phyloP scores from a whole-genome alignment of 2,888 invertebrate genomes.

The Venusia cambrica region DNA sequence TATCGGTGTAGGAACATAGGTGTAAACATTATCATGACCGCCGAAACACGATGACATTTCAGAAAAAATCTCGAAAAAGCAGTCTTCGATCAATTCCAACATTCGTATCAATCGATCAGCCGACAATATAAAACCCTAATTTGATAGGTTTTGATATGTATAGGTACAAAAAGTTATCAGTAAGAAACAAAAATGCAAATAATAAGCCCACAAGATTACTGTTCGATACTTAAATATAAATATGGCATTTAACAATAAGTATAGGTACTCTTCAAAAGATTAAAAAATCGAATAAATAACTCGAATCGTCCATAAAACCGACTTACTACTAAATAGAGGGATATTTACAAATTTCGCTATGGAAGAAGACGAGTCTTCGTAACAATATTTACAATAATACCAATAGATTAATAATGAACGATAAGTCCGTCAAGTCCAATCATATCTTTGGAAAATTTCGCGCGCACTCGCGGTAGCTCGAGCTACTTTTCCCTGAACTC shows the following conservation, averaged over 20 bases:
- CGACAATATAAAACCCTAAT: conserved; percentile 33
- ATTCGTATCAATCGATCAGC: conserved; percentile 45
- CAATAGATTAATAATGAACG: conserved; percentile 51
- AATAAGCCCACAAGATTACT: conserved; percentile 49
- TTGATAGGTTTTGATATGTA: conserved; percentile 64
- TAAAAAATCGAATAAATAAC: conserved; percentile 74
- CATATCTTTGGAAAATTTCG: conserved; percentile 46
- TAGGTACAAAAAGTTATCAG: conserved; percentile 45
- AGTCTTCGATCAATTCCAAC: conserved; percentile 79
- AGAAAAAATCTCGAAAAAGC: conserved; percentile 59
- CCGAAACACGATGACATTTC: conserved; percentile 38
- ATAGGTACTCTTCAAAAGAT: conserved; percentile 76
- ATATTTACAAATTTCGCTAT: conserved; percentile 81
- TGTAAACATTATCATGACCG: conserved; percentile 35
- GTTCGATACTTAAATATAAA: conserved; percentile 73
- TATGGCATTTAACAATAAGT: conserved; percentile 77
- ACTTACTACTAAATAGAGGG: conserved; percentile 64
- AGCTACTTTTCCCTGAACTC: conserved; percentile 74
- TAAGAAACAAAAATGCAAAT: conserved; percentile 42
- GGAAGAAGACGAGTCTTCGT: conserved; percentile 70
- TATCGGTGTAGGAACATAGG: conserved; percentile 52
- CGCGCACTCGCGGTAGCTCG: conserved; percentile 56
- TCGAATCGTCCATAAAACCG: conserved; percentile 70
- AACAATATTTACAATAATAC: conserved; percentile 78
- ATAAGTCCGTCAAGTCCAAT: conserved; percentile 26